Evolutionary conservation across 2,797 vertebrate genomes (phyloP), one percentile per base, ranked within the genome.

Genomic region (Ficedula albicollis): DNA sequence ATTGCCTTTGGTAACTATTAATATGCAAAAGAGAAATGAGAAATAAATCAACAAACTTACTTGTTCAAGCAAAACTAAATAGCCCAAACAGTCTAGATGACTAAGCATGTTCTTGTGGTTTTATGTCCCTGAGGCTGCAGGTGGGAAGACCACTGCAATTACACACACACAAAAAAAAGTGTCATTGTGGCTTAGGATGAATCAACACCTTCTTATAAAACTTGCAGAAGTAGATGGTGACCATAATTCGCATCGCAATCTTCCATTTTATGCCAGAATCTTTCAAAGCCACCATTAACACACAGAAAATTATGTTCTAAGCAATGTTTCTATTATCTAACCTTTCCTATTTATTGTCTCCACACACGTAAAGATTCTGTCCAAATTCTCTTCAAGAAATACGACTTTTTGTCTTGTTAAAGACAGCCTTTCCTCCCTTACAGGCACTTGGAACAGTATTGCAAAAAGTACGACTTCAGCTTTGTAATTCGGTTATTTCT

Each of bases 1-100:
- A 86, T 90, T 83, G 76, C 34, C 62, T 83, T 88, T 93, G 38
- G 30, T 68, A 93, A 84, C 54, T 64, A 78, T 82, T 81, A 78
- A 64, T 38, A 90, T 41, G 46, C 29, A 68, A 75, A 70, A 75
- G 26, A 62, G 32, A 90, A 95, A 83, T 0, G 2, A 91, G 54
- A 93, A 91, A 70, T 77, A 83, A 83, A 84, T 92, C 55, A 84
- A 52, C 70, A 72, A 58, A 51, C 44, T 66, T 25, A 32, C 26
- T 60, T 64, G 11, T 67, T 85, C 72, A 80, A 70, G 60, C 29
- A 91, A 77, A 91, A 60, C 11, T 54, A 89, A 36, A 70, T 14
- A 58, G 78, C 29, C 32, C 32, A 63, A 41, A 52, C 21, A 94
- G 23, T 48, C 44, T 18, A 48, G 38, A 43, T 74, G 27, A 80